Conservation (phyloP, 2,797 vertebrate species). For the Hozukius guyotensis region DNA sequence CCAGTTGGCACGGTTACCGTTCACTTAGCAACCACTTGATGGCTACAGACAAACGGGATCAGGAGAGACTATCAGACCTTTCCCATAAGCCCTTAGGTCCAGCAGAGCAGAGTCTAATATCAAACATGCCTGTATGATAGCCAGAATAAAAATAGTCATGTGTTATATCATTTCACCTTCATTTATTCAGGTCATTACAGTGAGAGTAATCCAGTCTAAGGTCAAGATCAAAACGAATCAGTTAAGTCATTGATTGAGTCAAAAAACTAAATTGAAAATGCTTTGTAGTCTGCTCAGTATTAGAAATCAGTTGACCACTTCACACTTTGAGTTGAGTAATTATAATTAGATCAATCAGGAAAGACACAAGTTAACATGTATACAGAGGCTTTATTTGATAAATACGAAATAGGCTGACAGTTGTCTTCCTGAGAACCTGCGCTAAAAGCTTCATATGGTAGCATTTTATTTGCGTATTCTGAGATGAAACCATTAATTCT, state of each 20-base stretch:
- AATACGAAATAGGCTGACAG: not conserved
- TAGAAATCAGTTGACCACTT: not conserved
- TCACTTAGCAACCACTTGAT: not conserved
- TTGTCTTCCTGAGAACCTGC: too few species aligned
- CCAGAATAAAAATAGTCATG: conserved; percentile 26
- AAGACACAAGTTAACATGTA: not conserved
- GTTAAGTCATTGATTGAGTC: not conserved
- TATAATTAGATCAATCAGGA: not conserved
- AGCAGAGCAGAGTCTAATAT: not conserved
- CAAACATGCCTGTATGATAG: not conserved
- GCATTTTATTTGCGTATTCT: not conserved
- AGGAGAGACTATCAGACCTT: not conserved
- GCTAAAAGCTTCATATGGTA: too few species aligned
- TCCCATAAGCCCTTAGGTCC: not conserved
- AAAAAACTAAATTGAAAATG: not conserved
- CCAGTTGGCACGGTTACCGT: conserved; percentile 13
- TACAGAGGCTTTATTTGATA: not conserved
- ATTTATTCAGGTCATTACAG: not conserved
- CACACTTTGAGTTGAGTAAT: not conserved
- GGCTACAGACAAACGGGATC: conserved; percentile 6
- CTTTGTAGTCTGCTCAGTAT: not conserved
- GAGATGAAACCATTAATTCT: not conserved
- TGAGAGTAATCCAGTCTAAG: not conserved
- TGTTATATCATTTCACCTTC: not conserved
- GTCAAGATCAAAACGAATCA: not conserved